phyloP scores from a whole-genome alignment of 2,888 invertebrate species.

The Xestia rhomboidea region DNA sequence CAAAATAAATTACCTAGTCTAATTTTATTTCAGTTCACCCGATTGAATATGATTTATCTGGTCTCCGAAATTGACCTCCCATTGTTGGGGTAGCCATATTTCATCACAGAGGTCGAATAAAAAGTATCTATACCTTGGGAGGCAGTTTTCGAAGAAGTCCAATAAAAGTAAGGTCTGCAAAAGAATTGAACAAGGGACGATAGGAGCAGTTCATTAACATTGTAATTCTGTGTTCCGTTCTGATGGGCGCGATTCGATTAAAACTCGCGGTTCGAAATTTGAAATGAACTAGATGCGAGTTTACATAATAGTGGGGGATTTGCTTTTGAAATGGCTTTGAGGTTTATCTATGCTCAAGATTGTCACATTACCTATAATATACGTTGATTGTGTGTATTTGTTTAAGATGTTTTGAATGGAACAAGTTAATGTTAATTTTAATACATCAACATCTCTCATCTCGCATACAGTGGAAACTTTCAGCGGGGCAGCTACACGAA shows the following conservation, averaged over 20 bases:
- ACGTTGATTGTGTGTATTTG: neutral
- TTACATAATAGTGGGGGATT: conserved; percentile 13
- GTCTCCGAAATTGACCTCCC: conserved; percentile 59
- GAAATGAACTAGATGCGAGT: conserved; percentile 65
- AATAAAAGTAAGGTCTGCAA: conserved; percentile 65
- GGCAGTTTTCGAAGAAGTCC: conserved; percentile 41
- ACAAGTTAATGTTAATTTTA: neutral
- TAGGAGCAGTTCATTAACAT: conserved; percentile 79
- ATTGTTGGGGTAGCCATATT: conserved; percentile 58
- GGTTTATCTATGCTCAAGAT: neutral
- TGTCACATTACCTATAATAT: neutral
- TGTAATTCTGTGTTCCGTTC: conserved; percentile 78
- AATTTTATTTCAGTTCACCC: conserved; percentile 62
- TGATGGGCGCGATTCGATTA: conserved; percentile 80
- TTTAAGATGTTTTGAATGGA: neutral
- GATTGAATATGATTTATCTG: conserved; percentile 66
- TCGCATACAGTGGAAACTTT: too few species aligned
- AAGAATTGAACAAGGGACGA: conserved; percentile 71
- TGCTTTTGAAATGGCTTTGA: conserved; percentile 12
- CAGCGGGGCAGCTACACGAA: too few species aligned
- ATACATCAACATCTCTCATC: neutral
- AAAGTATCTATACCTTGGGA: conserved; percentile 41
- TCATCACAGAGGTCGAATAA: conserved; percentile 51
- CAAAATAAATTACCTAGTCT: conserved; percentile 57
- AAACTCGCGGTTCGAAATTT: conserved; percentile 71